Conservation (phyloP, 2,888 invertebrate genomes). For the Polyploca ridens region DNA sequence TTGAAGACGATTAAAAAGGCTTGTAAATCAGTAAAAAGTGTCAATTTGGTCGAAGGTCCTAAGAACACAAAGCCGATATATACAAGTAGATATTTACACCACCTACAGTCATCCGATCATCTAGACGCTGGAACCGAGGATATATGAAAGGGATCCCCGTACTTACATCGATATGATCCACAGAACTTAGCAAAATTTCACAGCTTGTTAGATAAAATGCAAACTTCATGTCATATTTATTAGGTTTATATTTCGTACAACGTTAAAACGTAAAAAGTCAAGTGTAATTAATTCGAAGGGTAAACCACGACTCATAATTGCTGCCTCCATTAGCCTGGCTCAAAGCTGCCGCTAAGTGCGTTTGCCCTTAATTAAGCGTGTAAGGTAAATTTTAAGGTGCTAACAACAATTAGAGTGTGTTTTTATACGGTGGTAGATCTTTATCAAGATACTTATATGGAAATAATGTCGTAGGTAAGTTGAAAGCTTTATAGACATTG, state of each 20-base stretch:
- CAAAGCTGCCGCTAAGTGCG: constrained; percentile 13
- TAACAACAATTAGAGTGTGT: constrained; percentile 5
- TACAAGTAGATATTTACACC: no score
- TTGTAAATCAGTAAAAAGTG: no score
- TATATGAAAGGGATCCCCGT: no score
- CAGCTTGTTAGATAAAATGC: background rate
- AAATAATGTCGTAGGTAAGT: background rate
- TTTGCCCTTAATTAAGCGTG: constrained; percentile 15
- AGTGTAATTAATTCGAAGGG: background rate
- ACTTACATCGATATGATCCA: no score
- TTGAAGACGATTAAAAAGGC: no score
- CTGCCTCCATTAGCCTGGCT: constrained; percentile 1
- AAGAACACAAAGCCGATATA: no score
- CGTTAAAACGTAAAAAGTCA: background rate
- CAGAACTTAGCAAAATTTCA: no score
- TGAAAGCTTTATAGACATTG: no score
- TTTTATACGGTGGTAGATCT: background rate
- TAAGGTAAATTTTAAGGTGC: background rate
- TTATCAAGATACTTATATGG: background rate
- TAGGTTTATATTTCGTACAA: background rate
- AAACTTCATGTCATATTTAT: background rate
- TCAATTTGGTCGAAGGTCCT: no score
- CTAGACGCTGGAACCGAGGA: no score
- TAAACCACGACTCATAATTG: background rate
- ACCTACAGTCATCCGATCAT: no score